Base-by-base conservation (phyloP, 2,113 vertebrate species). In the Caranx ignobilis region DNA sequence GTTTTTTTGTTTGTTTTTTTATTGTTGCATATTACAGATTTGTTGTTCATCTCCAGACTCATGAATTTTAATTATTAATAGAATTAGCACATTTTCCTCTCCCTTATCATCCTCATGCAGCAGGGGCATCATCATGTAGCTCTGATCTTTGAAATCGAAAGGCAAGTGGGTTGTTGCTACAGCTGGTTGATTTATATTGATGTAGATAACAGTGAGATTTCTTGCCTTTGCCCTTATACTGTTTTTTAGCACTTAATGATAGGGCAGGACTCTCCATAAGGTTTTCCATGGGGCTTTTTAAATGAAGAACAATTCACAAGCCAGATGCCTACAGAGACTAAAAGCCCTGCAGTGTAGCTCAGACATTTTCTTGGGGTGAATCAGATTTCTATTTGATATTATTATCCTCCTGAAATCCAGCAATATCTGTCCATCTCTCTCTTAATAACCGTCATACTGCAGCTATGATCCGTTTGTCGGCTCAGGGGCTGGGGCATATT, bases 341-440 rank as follows among this genome's bases (percentile, higher is more conserved):
- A 56, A 50, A 59, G 57, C 35, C 7, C 11, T 54, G 60, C 9
- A 75, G 87, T 81, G 68, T 87, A 75, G 85, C 79, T 79, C 74
- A 87, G 19, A 5, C 47, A 65, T 50, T 62, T 61, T 69, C 6
- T 34, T 59, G 37, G 39, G 48, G 52, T 68, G 41, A 55, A 75
- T 78, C 11, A 43, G 59, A 82, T 69, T 57, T 66, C 16, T 52
- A 11, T 26, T 26, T 26, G 26, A 26, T 26, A 26, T 26, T 26
- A 26, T 21, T 41, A 41, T 83, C 52, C 54, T 60, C 56, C 34
- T 47, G 34, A 2, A 45, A 73, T 39, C 47, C 43, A 37, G 71
- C 16, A 2, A 11, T 10, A 39, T 57, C 55, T 45, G 6, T 62
- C 56, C 6, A 19, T 67, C 50, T n/a, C 12, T 43, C 9, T 15